Percentiles rank a stretch among this genome's conserved stretches.
These are phyloP conservation scores for Catocala fraxini DNA, from an alignment of 2,888 invertebrate species.

Conservation along the genomic window DNA sequence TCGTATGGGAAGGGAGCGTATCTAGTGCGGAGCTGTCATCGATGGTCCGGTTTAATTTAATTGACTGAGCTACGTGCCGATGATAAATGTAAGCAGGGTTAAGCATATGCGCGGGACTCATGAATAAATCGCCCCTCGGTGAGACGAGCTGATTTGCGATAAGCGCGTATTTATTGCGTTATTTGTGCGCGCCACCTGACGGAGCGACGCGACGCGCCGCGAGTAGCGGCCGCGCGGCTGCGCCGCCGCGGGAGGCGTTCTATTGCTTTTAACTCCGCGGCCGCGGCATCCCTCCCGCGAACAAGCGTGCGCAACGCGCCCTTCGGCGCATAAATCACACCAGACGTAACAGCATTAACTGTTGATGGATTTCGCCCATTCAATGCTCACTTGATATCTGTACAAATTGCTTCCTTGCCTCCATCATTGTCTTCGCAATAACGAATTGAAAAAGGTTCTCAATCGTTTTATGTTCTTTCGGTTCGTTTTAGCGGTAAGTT, in stretches of 20 bases:
- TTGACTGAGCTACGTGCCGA: slow-evolving; percentile 82
- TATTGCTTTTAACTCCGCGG: slow-evolving; percentile 68
- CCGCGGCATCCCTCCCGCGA: slow-evolving; percentile 64
- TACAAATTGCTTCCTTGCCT: slow-evolving; percentile 41
- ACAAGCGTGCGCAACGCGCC: slow-evolving; percentile 62
- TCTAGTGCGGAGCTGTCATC: slow-evolving; percentile 79
- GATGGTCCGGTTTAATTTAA: slow-evolving; percentile 84
- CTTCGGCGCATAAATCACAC: slow-evolving; percentile 74
- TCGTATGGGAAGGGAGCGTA: slow-evolving; percentile 71
- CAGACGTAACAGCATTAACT: slow-evolving; percentile 64
- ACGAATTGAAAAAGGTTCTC: slow-evolving; percentile 27
- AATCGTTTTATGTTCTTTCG: slow-evolving; percentile 10
- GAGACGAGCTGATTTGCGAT: slow-evolving; percentile 86
- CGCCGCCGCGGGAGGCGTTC: slow-evolving; percentile 76
- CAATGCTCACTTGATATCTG: slow-evolving; percentile 55
- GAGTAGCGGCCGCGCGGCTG: slow-evolving; percentile 31
- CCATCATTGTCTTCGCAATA: slow-evolving; percentile 37
- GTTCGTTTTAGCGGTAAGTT: not conserved
- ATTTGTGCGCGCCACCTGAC: slow-evolving; percentile 77
- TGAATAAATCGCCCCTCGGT: slow-evolving; percentile 83
- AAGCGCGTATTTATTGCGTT: slow-evolving; percentile 85
- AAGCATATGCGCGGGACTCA: slow-evolving; percentile 79
- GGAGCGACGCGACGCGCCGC: slow-evolving; percentile 22
- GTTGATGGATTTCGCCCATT: slow-evolving; percentile 69
- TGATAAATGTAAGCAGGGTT: slow-evolving; percentile 84